Evolutionary conservation across 2,113 vertebrate species (phyloP), one percentile per base, ranked within the genome.

Genomic region (Macquaria australasica): DNA sequence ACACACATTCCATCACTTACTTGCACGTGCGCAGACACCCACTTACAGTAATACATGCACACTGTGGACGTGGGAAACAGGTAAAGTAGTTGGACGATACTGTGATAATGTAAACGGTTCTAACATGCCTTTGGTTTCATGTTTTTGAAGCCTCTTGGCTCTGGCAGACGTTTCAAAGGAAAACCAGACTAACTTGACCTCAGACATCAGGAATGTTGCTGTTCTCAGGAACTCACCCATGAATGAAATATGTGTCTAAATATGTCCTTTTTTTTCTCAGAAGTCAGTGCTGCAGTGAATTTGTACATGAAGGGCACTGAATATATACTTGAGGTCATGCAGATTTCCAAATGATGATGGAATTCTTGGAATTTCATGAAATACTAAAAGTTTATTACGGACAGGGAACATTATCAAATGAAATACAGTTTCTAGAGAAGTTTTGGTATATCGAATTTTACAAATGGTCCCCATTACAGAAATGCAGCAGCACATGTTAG

Each of bases 1-100:
- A 78, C 74, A 78, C 84, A 28, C 80, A 87, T 90, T 86, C 84
- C 79, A 67, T 59, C 5, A 7, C 28, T 39, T 14, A 56, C 23
- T 0, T 55, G 55, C 4, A 51, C 51, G 50, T 18, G 45, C 45
- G 18, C 62, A 67, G 56, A 77, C 58, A 66, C 55, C 67, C 68
- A 71, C 53, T 48, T 39, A 28, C 39, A 69, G 66, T 55, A n/a
- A 31, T 55, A 50, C 34, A 58, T 9, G 4, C 8, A 3, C 72
- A n/a, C 15, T n/a, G 6, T 43, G 51, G 80, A 78, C 71, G 81
- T 93, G 88, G 89, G 89, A 93, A 92, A 74, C 69, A 21, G 82
- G 88, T 75, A 84, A 77, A 66, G 82, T 34, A 3, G 62, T 85
- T 71, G 37, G 77, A 77, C 7, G 2, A 58, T 45, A n/a, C 68